phyloP scores from a whole-genome alignment of 2,888 invertebrate species.

The Malthinus seriepunctatus region DNA sequence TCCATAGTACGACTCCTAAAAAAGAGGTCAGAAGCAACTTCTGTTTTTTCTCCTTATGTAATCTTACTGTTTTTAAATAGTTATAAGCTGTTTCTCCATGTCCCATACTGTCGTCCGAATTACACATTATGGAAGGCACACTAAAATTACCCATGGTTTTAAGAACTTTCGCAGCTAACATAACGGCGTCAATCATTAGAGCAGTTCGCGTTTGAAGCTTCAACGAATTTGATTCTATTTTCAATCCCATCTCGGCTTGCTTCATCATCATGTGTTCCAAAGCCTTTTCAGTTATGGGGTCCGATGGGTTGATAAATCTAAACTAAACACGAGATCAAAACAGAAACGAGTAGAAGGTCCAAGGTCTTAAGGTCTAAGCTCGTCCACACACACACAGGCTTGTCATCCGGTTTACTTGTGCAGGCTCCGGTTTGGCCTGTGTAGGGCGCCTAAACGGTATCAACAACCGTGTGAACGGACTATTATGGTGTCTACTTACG shows the following conservation, averaged over 20 bases:
- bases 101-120: conserved; percentile 69
- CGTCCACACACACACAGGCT: too few relatives aligned
- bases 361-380: too few relatives aligned
- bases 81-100: conserved; percentile 84
- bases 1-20: conserved; percentile 48
- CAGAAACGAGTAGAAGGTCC: neutral
- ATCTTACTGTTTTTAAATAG: conserved; percentile 75
- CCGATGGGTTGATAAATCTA: conserved; percentile 63
- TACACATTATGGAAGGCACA: conserved; percentile 59
- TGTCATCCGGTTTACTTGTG: too few relatives aligned
- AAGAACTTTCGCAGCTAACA: conserved; percentile 76
- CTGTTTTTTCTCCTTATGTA: too few relatives aligned
- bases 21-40: conserved; percentile 2
- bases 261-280: conserved; percentile 2
- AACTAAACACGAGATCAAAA: conserved; percentile 45
- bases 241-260: conserved; percentile 28
- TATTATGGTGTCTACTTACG: too few relatives aligned
- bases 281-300: too few relatives aligned
- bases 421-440: too few relatives aligned
- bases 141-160: conserved; percentile 44
- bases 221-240: too few relatives aligned
- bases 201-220: conserved; percentile 69
- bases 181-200: conserved; percentile 84
- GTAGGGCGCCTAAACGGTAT: too few relatives aligned
- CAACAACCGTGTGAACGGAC: too few relatives aligned